Conservation (phyloP, 2,888 invertebrate genomes). For the Rotaria magnacalcarata region DNA sequence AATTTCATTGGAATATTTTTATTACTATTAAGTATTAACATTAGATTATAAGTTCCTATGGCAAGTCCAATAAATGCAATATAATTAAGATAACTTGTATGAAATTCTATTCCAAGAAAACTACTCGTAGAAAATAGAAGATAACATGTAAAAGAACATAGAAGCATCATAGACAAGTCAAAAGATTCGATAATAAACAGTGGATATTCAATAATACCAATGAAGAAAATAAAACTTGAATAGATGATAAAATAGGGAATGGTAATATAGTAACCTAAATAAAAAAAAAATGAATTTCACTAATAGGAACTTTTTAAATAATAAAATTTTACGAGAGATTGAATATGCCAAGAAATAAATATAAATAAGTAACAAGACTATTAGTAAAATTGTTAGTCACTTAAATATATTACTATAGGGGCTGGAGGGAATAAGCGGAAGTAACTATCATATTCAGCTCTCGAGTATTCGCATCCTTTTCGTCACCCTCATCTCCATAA, state of each 20-base stretch:
- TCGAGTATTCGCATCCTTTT: no score
- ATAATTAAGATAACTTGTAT: not conserved
- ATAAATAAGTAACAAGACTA: no score
- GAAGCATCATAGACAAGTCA: not conserved
- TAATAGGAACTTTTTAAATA: no score
- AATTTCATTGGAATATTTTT: not conserved
- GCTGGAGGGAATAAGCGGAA: no score
- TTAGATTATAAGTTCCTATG: not conserved
- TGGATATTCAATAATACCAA: not conserved
- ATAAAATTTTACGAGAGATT: no score
- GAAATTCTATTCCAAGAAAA: not conserved
- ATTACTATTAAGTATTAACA: not conserved
- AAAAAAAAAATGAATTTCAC: not conserved
- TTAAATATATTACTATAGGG: no score
- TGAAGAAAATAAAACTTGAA: not conserved
- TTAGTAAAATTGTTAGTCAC: no score
- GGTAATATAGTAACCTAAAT: not conserved
- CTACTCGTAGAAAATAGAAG: not conserved
- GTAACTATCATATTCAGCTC: no score
- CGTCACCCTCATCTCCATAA: no score
- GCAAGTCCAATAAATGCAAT: not conserved
- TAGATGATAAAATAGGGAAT: slow-evolving; percentile 4
- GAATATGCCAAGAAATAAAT: no score
- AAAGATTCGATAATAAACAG: not conserved
- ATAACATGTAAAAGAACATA: not conserved